A percentile compares a stretch with the other conserved stretches of the same genome.
phyloP scores from a whole-genome alignment of 2,888 invertebrate species.

The Idaea biselata region DNA sequence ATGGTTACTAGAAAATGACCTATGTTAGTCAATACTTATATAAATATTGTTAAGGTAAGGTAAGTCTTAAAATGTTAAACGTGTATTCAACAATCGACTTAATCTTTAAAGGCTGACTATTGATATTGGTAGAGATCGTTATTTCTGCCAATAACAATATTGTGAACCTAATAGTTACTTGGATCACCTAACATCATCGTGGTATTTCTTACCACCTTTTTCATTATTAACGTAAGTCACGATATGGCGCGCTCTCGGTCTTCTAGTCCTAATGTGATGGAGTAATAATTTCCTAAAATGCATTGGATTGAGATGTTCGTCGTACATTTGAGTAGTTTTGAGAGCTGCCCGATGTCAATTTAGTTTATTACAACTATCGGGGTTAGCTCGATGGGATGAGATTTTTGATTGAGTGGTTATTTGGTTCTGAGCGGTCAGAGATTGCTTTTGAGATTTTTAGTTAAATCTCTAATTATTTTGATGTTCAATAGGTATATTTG shows the following conservation, averaged over 20 bases:
- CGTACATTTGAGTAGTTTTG: constrained; percentile 65
- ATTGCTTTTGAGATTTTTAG: constrained; percentile 2
- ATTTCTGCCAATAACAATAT: too few species aligned
- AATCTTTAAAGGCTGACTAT: too few species aligned
- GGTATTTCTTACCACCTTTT: too few species aligned
- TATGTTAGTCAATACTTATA: too few species aligned
- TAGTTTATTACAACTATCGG: constrained; percentile 51
- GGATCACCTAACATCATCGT: too few species aligned
- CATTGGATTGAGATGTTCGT: constrained; percentile 63
- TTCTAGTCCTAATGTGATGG: constrained; percentile 59
- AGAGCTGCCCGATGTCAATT: constrained; percentile 55
- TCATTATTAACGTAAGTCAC: neutral
- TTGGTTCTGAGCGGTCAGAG: neutral
- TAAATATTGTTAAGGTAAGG: too few species aligned
- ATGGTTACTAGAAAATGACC: too few species aligned
- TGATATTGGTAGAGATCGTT: too few species aligned
- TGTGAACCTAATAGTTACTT: too few species aligned
- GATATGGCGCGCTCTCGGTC: neutral
- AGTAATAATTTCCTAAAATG: constrained; percentile 75
- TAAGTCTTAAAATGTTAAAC: too few species aligned
- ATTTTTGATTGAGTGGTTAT: neutral
- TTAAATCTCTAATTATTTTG: neutral
- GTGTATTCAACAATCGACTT: too few species aligned
- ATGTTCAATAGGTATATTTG: neutral
- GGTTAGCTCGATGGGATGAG: neutral